Evolutionary conservation across 2,888 invertebrate species (phyloP), one percentile per base, ranked within the genome.

Genomic region (Ethmia dodecea): DNA sequence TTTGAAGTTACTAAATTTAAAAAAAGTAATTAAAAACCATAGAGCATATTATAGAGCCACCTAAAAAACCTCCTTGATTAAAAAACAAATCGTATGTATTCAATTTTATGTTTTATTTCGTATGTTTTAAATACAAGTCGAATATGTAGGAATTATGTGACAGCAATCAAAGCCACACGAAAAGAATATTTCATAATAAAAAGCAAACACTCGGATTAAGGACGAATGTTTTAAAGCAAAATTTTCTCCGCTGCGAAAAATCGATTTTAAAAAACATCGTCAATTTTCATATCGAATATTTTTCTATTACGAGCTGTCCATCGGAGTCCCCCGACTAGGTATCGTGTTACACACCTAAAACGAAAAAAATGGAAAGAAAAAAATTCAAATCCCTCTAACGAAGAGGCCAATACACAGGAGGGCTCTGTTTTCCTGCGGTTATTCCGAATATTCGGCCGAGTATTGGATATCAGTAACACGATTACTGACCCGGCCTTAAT

Each of bases 401-500:
- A 86, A 78, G 66, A 65, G 63, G 60, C 55, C 69, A 79, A 81
- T 81, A 72, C 84, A 66, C 83, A 51, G 52, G 83, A 80, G 84
- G 62, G 67, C 61, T 59, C 61, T 76, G 74, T 77, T 80, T 78
- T 78, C 68, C 70, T 72, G 55, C 58, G 63, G 67, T 77, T 78
- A 73, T 76, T 73, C 60, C 61, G 72, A 70, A 75, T 72, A 70
- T 69, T 73, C 64, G 60, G 52, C 57, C 64, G 58, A 63, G 76
- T 81, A 77, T 84, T 81, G 74, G 77, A 66, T 83, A 75, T 83
- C 83, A 60, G 80, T 84, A 86, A 86, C 73, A 63, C 67, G 79
- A 86, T 86, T 84, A 86, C 78, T 84, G 84, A 81, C 83, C 83
- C 73, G 67, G 58, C 69, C 75, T 72, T 84, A 86, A 86, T 83